Evolutionary conservation across 2,113 vertebrate species (phyloP).

Genomic region (Scartelaos histophorus): DNA sequence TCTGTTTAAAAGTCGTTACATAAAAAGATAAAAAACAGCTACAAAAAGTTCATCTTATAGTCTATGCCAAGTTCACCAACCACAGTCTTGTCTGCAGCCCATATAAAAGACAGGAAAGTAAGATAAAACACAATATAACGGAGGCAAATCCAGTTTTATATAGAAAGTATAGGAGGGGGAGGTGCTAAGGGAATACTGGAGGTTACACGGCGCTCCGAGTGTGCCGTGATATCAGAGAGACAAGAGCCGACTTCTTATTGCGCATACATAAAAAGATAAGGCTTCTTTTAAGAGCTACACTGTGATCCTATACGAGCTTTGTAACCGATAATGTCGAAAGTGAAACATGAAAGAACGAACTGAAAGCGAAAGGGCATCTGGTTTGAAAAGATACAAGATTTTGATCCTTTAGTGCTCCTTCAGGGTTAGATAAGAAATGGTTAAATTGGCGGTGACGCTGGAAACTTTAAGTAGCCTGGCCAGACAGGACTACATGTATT

Average conservation of each 20-base stretch:
- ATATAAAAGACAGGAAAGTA: constrained; percentile 10
- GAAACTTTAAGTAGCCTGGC: too few species aligned
- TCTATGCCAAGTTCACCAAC: constrained; percentile 6
- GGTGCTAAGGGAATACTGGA: constrained; percentile 1
- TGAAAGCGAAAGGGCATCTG: background rate
- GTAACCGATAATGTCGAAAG: background rate
- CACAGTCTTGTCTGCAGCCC: constrained; percentile 3
- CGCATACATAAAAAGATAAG: background rate
- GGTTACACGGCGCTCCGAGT: background rate
- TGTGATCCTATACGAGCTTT: constrained; percentile 4
- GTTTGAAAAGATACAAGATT: background rate
- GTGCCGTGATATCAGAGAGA: constrained; percentile 18
- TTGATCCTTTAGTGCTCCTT: background rate
- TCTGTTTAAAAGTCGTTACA: constrained; percentile 19
- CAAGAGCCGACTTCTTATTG: constrained; percentile 5
- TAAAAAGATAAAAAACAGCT: constrained; percentile 2
- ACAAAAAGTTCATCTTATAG: constrained; percentile 11
- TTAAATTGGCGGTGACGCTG: too few species aligned
- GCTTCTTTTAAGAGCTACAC: constrained; percentile 3
- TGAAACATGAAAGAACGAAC: background rate
- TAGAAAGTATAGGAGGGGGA: constrained; percentile 12
- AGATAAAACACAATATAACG: constrained; percentile 11
- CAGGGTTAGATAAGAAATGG: background rate
- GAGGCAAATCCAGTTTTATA: constrained; percentile 4
- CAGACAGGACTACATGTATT: too few species aligned